Conservation (phyloP, 2,113 vertebrate genomes). For the Plecotus auritus region DNA sequence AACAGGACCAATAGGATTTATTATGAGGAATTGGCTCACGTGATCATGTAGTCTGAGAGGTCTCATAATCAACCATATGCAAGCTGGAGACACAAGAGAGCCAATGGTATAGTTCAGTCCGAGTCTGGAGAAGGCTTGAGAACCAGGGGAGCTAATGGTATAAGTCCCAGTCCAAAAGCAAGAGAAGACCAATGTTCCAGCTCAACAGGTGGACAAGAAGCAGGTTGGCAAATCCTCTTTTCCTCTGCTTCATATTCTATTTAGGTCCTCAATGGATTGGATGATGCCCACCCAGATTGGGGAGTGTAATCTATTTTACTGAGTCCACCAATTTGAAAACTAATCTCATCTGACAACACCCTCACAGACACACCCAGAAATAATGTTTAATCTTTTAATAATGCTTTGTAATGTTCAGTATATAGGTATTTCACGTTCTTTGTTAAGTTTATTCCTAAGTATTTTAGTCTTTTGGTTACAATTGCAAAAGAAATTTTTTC, state of each 20-base stretch:
- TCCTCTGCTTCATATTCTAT: neutral
- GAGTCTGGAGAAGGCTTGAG: neutral
- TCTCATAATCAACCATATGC: neutral
- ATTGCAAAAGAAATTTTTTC: too few species aligned
- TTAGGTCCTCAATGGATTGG: neutral
- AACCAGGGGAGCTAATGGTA: neutral
- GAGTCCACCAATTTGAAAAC: neutral
- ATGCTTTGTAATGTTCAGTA: too few species aligned
- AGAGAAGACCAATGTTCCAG: neutral
- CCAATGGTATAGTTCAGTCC: neutral
- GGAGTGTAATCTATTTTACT: neutral
- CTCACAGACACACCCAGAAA: neutral
- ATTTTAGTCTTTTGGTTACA: too few species aligned
- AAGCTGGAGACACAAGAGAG: neutral
- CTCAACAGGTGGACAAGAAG: neutral
- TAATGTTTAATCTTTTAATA: neutral
- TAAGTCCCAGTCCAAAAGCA: neutral
- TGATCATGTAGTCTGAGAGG: neutral
- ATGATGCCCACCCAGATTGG: neutral
- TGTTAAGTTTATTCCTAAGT: too few species aligned
- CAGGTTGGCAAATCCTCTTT: neutral
- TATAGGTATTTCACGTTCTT: too few species aligned
- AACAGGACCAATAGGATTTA: neutral
- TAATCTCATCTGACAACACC: neutral
- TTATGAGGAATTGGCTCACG: neutral